A percentile compares a stretch with the other conserved stretches of the same genome.
Evolutionary conservation across 92 coral and sea anemone species (phyloP).

Genomic region (Metridium senile): DNA sequence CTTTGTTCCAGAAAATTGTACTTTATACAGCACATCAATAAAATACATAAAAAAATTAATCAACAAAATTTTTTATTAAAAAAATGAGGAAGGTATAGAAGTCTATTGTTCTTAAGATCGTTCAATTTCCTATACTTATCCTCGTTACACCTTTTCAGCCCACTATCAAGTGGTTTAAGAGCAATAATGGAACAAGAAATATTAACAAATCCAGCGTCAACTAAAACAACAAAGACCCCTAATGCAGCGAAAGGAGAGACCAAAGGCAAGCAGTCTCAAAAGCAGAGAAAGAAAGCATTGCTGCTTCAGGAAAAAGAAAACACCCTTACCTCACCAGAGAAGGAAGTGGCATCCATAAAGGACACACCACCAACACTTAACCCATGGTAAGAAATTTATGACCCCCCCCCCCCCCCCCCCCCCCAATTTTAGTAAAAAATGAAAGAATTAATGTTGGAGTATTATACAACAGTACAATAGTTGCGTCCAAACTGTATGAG

Average conservation of each 20-base stretch:
- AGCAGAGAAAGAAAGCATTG: constrained; percentile 74
- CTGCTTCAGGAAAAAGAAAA: constrained; percentile 25
- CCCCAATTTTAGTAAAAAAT: too few species aligned
- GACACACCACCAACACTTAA: constrained; percentile 37
- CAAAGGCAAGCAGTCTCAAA: constrained; percentile 65
- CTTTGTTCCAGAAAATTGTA: too few species aligned
- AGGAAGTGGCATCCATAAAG: not conserved
- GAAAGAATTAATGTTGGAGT: not conserved
- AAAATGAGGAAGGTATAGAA: too few species aligned
- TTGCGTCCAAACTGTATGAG: too few species aligned
- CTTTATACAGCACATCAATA: too few species aligned
- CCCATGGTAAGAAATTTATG: constrained; percentile 66
- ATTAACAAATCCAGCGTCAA: not conserved
- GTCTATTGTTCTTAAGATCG: too few species aligned
- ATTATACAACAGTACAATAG: too few species aligned
- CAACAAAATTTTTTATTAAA: too few species aligned
- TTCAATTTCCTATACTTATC: too few species aligned
- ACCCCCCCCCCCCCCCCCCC: too few species aligned
- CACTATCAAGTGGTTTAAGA: constrained; percentile 72
- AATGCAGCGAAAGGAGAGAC: constrained; percentile 45
- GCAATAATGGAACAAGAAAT: constrained; percentile 86
- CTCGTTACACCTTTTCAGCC: constrained; percentile 40
- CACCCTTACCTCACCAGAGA: not conserved
- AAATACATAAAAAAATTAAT: too few species aligned
- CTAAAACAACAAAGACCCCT: not conserved